These are phyloP conservation scores for Ypsolopha sequella DNA, from an alignment of 2,888 invertebrate species.

Conservation along the genomic window DNA sequence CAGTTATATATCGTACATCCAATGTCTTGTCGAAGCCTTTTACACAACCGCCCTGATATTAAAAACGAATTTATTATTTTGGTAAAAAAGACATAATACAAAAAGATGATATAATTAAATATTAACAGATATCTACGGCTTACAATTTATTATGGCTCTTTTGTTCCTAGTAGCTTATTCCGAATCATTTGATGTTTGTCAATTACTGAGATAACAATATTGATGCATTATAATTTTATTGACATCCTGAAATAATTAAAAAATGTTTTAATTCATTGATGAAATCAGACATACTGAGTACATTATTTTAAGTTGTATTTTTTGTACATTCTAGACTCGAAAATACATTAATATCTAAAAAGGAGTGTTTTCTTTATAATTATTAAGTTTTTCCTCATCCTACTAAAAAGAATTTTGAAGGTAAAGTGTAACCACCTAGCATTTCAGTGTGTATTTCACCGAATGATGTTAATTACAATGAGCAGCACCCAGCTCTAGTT, in stretches of 20 bases:
- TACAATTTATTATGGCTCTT: conserved; percentile 35
- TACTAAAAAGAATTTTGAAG: no score
- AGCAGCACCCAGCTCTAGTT: not conserved
- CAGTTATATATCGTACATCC: conserved; percentile 46
- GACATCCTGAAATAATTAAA: conserved; percentile 38
- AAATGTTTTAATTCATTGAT: conserved; percentile 47
- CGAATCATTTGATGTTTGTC: conserved; percentile 47
- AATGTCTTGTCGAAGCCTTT: conserved; percentile 53
- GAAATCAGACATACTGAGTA: conserved; percentile 58
- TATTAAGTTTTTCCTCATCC: no score
- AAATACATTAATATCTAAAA: conserved; percentile 77
- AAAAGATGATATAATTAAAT: conserved; percentile 19
- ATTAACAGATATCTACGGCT: conserved; percentile 25
- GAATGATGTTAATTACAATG: not conserved
- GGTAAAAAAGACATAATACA: conserved; percentile 29
- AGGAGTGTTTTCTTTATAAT: conserved; percentile 33
- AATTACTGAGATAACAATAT: conserved; percentile 36
- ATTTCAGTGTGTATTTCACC: no score
- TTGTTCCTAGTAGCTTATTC: conserved; percentile 62
- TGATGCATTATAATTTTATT: conserved; percentile 18
- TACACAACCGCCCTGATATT: conserved; percentile 66
- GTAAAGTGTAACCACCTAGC: no score
- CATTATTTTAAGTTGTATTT: conserved; percentile 79
- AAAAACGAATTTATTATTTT: conserved; percentile 59
- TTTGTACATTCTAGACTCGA: conserved; percentile 83